Percentiles rank a stretch among this genome's conserved stretches.
Conservation (phyloP, 2,888 invertebrate species). For the Liodrosophila aerea region DNA sequence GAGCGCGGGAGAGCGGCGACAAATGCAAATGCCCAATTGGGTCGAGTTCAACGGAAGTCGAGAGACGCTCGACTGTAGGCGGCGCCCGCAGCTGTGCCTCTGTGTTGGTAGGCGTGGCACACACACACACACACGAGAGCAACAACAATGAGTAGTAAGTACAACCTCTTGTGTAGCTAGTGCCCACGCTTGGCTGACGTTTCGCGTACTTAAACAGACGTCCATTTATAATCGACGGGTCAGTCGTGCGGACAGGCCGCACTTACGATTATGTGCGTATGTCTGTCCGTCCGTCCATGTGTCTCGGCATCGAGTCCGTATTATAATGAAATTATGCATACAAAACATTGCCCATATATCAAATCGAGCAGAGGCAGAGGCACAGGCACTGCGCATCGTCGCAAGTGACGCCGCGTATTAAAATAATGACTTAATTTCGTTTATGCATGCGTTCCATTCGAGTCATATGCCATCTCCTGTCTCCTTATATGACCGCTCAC, state of each 20-base stretch:
- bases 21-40: conserved; percentile 68
- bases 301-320: conserved; percentile 38
- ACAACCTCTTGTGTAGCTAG: conserved; percentile 16
- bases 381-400: conserved; percentile 45
- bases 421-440: conserved; percentile 80
- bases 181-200: conserved; percentile 65
- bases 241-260: conserved; percentile 72
- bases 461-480: conserved; percentile 4
- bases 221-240: conserved; percentile 74
- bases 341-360: conserved; percentile 75
- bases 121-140: neutral
- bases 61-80: conserved; percentile 25
- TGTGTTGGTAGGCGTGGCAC: conserved; percentile 48
- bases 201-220: conserved; percentile 70
- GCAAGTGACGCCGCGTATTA: conserved; percentile 68
- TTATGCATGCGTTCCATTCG: conserved; percentile 55
- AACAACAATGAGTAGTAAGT: neutral
- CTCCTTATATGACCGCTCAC: conserved; percentile 31
- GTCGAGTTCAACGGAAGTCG: conserved; percentile 59
- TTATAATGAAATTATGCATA: conserved; percentile 78
- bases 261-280: conserved; percentile 39
- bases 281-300: neutral
- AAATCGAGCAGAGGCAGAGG: conserved; percentile 29
- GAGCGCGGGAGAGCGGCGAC: conserved; percentile 32
- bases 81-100: conserved; percentile 63